Evolutionary conservation across 2,113 vertebrate genomes (phyloP).

Genomic region (Onychostoma macrolepis): DNA sequence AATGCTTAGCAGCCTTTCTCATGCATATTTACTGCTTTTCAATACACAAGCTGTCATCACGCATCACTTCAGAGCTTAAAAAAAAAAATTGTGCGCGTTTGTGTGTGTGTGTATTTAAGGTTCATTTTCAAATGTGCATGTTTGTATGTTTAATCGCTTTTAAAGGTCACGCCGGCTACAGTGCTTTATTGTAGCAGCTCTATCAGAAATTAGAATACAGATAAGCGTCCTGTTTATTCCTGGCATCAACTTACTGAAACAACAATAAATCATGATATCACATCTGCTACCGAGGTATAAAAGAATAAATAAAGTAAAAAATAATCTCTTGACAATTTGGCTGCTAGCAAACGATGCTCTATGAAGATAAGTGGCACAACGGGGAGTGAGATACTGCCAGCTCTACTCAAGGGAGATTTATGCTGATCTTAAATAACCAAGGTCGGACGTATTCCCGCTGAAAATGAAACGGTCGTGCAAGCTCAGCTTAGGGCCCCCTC

Average conservation of each 20-base stretch:
- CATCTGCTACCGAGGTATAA: slow-evolving; percentile 38
- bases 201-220: slow-evolving; percentile 33
- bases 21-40: slow-evolving; percentile 75
- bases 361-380: slow-evolving; percentile 51
- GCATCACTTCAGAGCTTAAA: slow-evolving; percentile 71
- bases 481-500: slow-evolving; percentile 36
- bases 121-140: slow-evolving; percentile 51
- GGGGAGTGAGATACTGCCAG: slow-evolving; percentile 50
- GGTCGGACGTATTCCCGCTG: slow-evolving; percentile 55
- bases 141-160: slow-evolving; percentile 51
- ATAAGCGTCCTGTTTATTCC: slow-evolving; percentile 29
- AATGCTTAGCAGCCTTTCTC: slow-evolving; percentile 73
- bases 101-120: slow-evolving; percentile 40
- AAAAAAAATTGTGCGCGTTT: slow-evolving; percentile 65
- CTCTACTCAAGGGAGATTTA: slow-evolving; percentile 57
- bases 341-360: slow-evolving; percentile 54
- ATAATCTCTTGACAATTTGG: slow-evolving; percentile 53
- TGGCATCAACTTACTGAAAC: slow-evolving; percentile 19
- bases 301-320: slow-evolving; percentile 55
- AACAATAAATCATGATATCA: slow-evolving; percentile 48
- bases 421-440: slow-evolving; percentile 59
- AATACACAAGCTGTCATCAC: slow-evolving; percentile 57
- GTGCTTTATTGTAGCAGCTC: slow-evolving; percentile 12
- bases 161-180: slow-evolving; percentile 68
- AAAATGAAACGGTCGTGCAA: slow-evolving; percentile 56